Evolutionary conservation across 2,113 vertebrate species (phyloP), one percentile per base, ranked within the genome.

Genomic region (Antigone vipio): DNA sequence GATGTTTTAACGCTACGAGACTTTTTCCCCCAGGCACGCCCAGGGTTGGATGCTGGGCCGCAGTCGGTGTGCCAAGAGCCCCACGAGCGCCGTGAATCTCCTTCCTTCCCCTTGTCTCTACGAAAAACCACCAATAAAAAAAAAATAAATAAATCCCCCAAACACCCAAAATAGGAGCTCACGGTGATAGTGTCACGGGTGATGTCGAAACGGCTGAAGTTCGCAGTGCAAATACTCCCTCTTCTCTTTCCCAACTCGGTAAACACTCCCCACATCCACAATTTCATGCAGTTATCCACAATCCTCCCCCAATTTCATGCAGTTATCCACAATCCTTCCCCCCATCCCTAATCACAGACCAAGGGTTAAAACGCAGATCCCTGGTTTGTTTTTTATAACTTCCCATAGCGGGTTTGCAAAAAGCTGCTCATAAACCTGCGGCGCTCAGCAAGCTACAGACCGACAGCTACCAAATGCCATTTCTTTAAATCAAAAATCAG

Each of bases 181-280:
- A 0, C 3, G 5, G 66, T 3, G 15, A 8, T 3, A 3, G 50
- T 64, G 58, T 30, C 59, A 76, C 45, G 12, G 5, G 34, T 29
- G 85, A 90, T 83, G 92, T 93, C 74, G 95, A 90, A 96, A 95
- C 1, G 3, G 63, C 67, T n/a, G 21, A 56, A 91, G 77, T 83
- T 42, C 93, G 81, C 82, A 92, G 71, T 19, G 90, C 64, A 96
- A 96, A 88, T 19, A 96, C 47, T 35, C 87, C 73, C 50, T 49
- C 50, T 19, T 44, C 53, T 88, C 93, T 96, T 96, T 95, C 96
- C 84, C 95, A 95, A 92, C 85, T 86, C 4, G 4, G 90, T 10
- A 93, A 96, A 97, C 85, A 95, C 13, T 58, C 58, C 67, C 30
- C 40, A 71, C 53, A 76, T 59, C 59, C 78, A 88, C 59, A 26